phyloP scores from a whole-genome alignment of 2,888 invertebrate genomes.

The Geophilus truncorum region DNA sequence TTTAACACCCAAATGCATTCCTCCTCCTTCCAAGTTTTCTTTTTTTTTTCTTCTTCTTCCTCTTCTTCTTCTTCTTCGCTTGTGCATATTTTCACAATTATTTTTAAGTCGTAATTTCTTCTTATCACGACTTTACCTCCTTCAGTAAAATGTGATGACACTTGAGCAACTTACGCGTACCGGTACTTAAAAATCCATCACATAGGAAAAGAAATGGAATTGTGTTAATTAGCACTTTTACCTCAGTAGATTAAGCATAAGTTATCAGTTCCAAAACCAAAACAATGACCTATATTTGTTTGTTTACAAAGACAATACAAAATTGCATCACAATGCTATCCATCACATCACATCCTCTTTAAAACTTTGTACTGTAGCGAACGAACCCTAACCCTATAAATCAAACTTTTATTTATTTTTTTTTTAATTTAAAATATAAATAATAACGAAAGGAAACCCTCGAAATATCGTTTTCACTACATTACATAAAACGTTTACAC shows the following conservation, averaged over 20 bases:
- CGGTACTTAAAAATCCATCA: neutral
- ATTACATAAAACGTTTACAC: neutral
- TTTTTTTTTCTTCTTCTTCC: neutral
- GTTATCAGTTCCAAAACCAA: neutral
- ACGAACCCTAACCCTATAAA: neutral
- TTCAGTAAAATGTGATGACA: neutral
- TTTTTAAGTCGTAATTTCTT: too few species aligned
- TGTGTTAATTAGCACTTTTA: neutral
- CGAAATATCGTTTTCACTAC: neutral
- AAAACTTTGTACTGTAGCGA: neutral
- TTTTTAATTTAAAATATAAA: too few species aligned
- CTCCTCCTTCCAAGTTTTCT: too few species aligned
- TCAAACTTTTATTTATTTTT: neutral
- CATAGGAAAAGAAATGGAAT: neutral
- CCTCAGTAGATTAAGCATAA: neutral
- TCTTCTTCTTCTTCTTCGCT: too few species aligned
- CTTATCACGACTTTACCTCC: too few species aligned
- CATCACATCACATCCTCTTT: neutral
- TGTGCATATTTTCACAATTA: too few species aligned
- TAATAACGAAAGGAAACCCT: too few species aligned
- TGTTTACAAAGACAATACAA: slow-evolving; percentile 4
- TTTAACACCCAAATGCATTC: too few species aligned
- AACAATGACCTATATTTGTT: slow-evolving; percentile 11
- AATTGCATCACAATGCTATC: neutral
- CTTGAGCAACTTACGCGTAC: neutral